Percentiles rank a stretch among this genome's conserved stretches.
Conservation (phyloP, 2,797 vertebrate species). For the Brachyalestes nurse region DNA sequence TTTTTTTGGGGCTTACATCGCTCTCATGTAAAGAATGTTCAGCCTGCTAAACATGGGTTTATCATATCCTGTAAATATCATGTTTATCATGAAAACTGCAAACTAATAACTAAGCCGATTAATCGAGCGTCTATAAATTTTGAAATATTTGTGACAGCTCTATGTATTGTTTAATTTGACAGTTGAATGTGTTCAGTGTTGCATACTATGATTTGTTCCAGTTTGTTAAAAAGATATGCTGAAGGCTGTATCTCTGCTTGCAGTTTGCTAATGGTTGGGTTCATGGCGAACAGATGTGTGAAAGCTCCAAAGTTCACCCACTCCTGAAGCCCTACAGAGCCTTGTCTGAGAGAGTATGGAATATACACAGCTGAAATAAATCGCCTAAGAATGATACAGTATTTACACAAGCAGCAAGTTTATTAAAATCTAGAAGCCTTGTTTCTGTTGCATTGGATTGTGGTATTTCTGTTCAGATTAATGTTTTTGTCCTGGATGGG, state of each 20-base stretch:
- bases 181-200: too few species aligned
- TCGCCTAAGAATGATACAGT: background rate
- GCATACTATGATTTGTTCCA: too few species aligned
- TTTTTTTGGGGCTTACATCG: too few species aligned
- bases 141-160: too few species aligned
- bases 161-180: too few species aligned
- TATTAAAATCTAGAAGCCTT: background rate
- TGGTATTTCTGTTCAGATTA: background rate
- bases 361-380: background rate
- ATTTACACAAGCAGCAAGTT: background rate
- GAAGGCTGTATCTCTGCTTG: conserved; percentile 41
- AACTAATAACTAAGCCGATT: too few species aligned
- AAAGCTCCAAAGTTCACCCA: conserved; percentile 90
- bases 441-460: background rate
- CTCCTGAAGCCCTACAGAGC: conserved; percentile 94
- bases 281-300: conserved; percentile 91
- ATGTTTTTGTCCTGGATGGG: background rate
- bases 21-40: too few species aligned
- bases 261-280: conserved; percentile 95
- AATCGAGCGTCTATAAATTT: too few species aligned
- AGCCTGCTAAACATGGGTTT: too few species aligned
- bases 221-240: background rate
- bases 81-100: too few species aligned
- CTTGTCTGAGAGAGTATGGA: conserved; percentile 90
- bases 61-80: too few species aligned